Conservation (phyloP, 1,140 invertebrate species). For the Babylonia areolata region DNA sequence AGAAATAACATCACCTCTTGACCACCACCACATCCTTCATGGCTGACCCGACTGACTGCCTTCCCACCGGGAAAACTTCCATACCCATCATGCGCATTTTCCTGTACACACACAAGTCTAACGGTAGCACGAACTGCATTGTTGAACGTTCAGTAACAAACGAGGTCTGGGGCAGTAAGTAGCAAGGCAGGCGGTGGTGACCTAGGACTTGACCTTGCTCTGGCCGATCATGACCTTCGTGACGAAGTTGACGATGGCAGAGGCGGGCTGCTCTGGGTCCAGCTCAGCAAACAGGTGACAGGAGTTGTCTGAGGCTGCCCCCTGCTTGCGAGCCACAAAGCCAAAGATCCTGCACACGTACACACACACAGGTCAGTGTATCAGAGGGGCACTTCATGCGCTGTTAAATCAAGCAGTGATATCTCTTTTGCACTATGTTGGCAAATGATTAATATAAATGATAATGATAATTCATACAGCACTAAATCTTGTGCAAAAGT, state of each 20-base stretch:
- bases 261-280: constrained; percentile 95
- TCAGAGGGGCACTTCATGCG: too few species aligned
- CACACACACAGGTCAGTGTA: too few species aligned
- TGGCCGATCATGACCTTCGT: constrained; percentile 85
- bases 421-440: too few species aligned
- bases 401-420: too few species aligned
- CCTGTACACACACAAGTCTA: background rate
- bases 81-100: background rate
- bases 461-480: too few species aligned
- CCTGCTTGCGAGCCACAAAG: constrained; percentile 92
- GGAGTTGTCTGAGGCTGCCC: constrained; percentile 90
- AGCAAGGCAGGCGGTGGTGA: background rate
- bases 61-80: background rate
- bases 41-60: background rate
- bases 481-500: too few species aligned
- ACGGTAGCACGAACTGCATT: constrained; percentile 2
- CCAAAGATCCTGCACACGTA: constrained; percentile 82
- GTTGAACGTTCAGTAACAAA: background rate
- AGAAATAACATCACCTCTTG: too few species aligned
- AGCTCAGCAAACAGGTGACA: constrained; percentile 98
- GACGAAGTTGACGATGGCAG: constrained; percentile 96
- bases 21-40: background rate
- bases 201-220: constrained; percentile 67
- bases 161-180: background rate
- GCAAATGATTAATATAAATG: too few species aligned